Conservation (phyloP, 2,797 vertebrate genomes). For the Scomberomorus guttatus region DNA sequence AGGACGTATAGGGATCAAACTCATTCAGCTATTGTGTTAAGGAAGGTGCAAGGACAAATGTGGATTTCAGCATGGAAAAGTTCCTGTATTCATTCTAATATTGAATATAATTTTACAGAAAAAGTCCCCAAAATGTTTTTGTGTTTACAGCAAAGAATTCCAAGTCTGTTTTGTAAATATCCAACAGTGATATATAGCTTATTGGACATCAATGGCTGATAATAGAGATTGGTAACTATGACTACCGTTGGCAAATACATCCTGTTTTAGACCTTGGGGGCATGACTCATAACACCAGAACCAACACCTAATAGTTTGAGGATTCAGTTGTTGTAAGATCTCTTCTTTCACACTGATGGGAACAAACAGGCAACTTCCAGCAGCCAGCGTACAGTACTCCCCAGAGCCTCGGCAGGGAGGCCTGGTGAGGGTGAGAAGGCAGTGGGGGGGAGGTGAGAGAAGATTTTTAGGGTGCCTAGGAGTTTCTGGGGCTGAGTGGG, state of each 20-base stretch:
- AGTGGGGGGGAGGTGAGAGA: conserved; percentile 39
- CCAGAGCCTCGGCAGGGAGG: conserved; percentile 25
- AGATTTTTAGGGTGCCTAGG: conserved; percentile 78
- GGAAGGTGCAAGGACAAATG: not conserved
- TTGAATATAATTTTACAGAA: not conserved
- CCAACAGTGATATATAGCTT: conserved; percentile 39
- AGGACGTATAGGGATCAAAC: conserved; percentile 2
- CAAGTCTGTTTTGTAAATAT: conserved; percentile 43
- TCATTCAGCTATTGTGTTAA: not conserved
- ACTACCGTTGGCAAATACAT: conserved; percentile 56
- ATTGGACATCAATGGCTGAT: conserved; percentile 49
- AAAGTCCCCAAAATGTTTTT: not conserved
- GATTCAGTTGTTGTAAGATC: conserved; percentile 30
- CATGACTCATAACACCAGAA: conserved; percentile 69
- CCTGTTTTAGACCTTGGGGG: conserved; percentile 58
- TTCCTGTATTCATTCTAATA: not conserved
- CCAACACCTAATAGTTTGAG: conserved; percentile 60
- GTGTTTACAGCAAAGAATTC: not conserved
- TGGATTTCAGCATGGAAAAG: not conserved
- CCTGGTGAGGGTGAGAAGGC: conserved; percentile 55
- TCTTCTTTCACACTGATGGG: conserved; percentile 32
- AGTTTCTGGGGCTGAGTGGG: conserved; percentile 83
- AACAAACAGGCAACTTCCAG: conserved; percentile 30
- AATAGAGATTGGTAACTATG: conserved; percentile 61
- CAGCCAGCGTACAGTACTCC: conserved; percentile 62